Percentiles rank a stretch among this genome's conserved stretches.
Evolutionary conservation across 2,113 vertebrate genomes (phyloP).

Genomic region (Mugil cephalus): DNA sequence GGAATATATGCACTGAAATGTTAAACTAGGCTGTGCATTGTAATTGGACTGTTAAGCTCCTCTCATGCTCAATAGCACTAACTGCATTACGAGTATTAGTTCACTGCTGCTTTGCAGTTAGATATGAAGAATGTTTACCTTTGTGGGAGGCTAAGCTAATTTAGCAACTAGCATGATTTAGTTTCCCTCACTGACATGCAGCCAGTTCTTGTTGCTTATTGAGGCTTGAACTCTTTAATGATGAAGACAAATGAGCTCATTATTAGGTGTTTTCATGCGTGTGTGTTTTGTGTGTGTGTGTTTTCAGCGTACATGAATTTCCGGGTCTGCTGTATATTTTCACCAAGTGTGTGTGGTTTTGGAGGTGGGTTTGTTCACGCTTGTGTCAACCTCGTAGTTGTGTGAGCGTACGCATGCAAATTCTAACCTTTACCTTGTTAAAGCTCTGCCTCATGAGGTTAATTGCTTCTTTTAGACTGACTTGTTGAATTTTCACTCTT

Average conservation of each 20-base stretch:
- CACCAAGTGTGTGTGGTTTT: not conserved
- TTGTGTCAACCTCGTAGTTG: not conserved
- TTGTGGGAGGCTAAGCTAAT: conserved; percentile 16
- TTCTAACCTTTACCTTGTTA: conserved; percentile 62
- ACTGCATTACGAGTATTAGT: not conserved
- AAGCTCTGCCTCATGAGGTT: conserved; percentile 59
- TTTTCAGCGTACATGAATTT: not conserved
- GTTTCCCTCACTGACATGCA: conserved; percentile 32
- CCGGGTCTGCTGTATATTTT: not conserved
- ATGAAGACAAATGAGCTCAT: conserved; percentile 76
- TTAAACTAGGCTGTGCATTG: too few relatives aligned
- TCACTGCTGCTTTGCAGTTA: not conserved
- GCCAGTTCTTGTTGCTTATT: conserved; percentile 40
- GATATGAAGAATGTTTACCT: not conserved
- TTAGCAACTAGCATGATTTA: conserved; percentile 38
- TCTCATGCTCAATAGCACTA: too few relatives aligned
- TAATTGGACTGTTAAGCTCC: too few relatives aligned
- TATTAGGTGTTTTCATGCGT: conserved; percentile 58
- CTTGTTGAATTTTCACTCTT: conserved; percentile 34
- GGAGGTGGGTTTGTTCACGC: not conserved
- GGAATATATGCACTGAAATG: too few relatives aligned
- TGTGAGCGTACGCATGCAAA: conserved; percentile 38
- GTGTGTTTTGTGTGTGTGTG: conserved; percentile 2
- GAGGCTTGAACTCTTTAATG: conserved; percentile 65
- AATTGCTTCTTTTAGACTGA: conserved; percentile 64